Conservation (phyloP, 2,888 invertebrate genomes). For the Tromatobia lineatoria region DNA sequence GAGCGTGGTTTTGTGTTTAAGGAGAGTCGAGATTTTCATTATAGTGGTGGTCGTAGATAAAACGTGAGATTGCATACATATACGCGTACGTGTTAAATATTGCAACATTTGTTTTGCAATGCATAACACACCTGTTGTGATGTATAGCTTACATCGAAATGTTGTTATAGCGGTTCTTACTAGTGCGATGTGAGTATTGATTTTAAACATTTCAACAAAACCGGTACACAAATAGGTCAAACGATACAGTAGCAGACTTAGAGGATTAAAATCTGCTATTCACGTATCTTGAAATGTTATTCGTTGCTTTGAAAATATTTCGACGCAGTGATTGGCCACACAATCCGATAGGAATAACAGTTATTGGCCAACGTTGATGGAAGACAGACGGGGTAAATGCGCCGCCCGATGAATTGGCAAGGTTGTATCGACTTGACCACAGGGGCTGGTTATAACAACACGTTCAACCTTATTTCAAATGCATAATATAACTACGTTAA, state of each 20-base stretch:
- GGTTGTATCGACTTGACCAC: constrained; percentile 9
- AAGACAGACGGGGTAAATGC: not conserved
- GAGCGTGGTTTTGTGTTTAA: too few relatives aligned
- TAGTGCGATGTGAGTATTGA: not conserved
- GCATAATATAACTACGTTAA: constrained; percentile 17
- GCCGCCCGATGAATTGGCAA: not conserved
- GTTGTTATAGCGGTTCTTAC: too few relatives aligned
- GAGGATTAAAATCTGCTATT: not conserved
- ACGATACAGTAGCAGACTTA: not conserved
- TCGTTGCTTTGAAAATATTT: not conserved
- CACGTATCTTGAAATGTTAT: not conserved
- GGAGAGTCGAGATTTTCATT: too few relatives aligned
- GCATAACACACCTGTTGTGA: too few relatives aligned
- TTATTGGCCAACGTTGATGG: not conserved
- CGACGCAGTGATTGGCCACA: not conserved
- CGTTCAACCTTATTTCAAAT: not conserved
- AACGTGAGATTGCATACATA: too few relatives aligned
- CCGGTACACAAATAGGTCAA: not conserved
- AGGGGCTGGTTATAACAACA: not conserved
- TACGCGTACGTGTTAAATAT: too few relatives aligned
- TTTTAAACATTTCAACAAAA: not conserved
- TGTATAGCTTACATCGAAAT: too few relatives aligned
- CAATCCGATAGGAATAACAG: not conserved
- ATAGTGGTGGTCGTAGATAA: too few relatives aligned
- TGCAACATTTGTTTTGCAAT: too few relatives aligned